Evolutionary conservation across 1,140 invertebrate genomes (phyloP).

Genomic region (Tetraneura akinire): DNA sequence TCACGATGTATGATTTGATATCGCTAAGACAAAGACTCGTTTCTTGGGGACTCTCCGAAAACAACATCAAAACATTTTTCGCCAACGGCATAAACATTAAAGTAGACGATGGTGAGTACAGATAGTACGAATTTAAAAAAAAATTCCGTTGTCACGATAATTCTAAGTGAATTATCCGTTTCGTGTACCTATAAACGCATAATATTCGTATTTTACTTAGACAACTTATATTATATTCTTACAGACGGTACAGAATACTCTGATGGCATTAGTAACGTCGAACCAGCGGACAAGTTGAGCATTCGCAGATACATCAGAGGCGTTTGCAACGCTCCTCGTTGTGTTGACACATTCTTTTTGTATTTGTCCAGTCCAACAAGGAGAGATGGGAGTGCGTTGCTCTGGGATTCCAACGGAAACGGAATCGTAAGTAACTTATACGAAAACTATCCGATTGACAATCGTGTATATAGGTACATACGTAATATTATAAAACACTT

Average conservation of each 20-base stretch:
- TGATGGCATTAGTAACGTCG: constrained; percentile 11
- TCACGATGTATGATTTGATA: constrained; percentile 58
- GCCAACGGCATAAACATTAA: constrained; percentile 59
- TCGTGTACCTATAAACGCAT: no score
- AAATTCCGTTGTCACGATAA: no score
- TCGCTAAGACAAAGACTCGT: constrained; percentile 60
- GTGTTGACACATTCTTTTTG: constrained; percentile 62
- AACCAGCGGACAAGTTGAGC: constrained; percentile 60
- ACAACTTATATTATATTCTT: not conserved
- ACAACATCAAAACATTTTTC: constrained; percentile 64
- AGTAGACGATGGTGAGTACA: constrained; percentile 7
- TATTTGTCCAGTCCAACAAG: constrained; percentile 62
- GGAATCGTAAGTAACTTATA: constrained; percentile 59
- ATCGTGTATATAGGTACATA: no score
- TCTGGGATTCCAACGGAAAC: constrained; percentile 63
- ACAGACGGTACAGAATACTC: constrained; percentile 58
- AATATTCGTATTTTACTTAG: not conserved
- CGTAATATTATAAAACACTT: no score
- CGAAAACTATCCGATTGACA: no score
- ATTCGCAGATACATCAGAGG: constrained; percentile 62
- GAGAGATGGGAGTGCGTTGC: constrained; percentile 60
- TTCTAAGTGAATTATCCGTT: no score
- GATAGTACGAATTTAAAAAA: no score
- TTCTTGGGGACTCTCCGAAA: constrained; percentile 60
- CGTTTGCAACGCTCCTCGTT: constrained; percentile 60